Base-by-base conservation (phyloP, 2,888 invertebrate genomes). In the Pollenia griseotomentosa region DNA sequence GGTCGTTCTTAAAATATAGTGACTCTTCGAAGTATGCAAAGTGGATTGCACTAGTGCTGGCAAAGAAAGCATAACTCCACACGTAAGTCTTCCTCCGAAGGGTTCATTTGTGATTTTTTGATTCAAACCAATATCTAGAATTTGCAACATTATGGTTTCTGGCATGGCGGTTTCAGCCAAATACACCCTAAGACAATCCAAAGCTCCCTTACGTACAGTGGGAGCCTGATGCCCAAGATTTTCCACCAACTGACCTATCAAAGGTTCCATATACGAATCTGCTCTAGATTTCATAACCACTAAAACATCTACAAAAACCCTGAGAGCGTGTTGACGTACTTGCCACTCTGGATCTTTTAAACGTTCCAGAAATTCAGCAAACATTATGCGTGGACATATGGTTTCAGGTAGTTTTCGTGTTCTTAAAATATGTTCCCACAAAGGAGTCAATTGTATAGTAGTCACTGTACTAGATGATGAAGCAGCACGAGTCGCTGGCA, bases 181-280 rank as follows among this genome's bases (percentile, higher is more conserved):
- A 91, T 97, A 97, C 33, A 96, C 96, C 89, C 96, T 95, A 7
- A 97, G 93, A 1, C 96, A 96, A 90, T 97, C 97, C 48, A 97
- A 93, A 0, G 97, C 96, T 9, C 96, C 96, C 93, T 97, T 97
- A 14, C 97, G 94, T 0, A 97, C 96, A 0, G 97, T 97, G 0
- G 97, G 97, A 0, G 97, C 96, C 66, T 95, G 94, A 91, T 97
- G 97, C 5, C 97, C 97, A 71, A 98, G 94, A 93, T 97, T 97
- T 89, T 95, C 95, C 46, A 97, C 95, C 74, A 97, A 94, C 91
- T 96, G 96, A 57, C 95, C 95, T 61, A 96, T 93, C 68, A 96
- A 92, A 12, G 94, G 93, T 77, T 94, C 93, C 94, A 97, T 96
- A 81, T 96, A 95, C 84, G 95, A 94, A 89, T 97, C 96, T 16